Conservation (phyloP, 2,797 vertebrate species). For the Acanthis flammea region DNA sequence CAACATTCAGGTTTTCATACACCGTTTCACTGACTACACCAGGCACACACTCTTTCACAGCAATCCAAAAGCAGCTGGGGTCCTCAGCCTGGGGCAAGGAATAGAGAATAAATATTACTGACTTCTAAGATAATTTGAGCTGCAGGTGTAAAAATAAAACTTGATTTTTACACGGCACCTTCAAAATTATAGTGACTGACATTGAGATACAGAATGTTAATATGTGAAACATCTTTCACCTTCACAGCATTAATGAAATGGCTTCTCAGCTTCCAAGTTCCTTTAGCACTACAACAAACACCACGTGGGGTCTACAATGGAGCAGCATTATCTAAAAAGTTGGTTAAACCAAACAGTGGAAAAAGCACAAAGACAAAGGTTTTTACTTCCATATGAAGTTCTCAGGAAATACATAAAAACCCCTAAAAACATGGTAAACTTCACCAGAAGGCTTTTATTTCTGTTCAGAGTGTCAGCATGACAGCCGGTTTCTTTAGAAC, state of each 20-base stretch:
- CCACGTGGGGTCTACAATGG: accelerated
- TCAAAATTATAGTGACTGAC: not conserved
- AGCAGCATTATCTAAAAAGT: not conserved
- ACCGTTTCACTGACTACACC: constrained; percentile 37
- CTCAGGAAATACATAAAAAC: not conserved
- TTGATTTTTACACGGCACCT: not conserved
- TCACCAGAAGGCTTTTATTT: not conserved
- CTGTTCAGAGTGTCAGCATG: not conserved
- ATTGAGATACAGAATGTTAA: not conserved
- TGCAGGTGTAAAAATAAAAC: not conserved
- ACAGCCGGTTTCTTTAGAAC: not conserved
- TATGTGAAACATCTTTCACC: not conserved
- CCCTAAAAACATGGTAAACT: accelerated
- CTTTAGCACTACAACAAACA: not conserved
- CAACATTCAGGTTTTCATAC: constrained; percentile 69
- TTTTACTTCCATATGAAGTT: not conserved
- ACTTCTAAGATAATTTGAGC: not conserved
- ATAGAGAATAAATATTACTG: not conserved
- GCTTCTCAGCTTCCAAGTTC: not conserved
- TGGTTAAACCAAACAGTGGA: not conserved
- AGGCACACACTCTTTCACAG: constrained; percentile 54
- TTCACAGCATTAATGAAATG: not conserved
- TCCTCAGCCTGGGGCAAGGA: constrained; percentile 68
- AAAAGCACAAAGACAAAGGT: not conserved
- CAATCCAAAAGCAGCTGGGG: constrained; percentile 78